Evolutionary conservation across 1,140 invertebrate genomes (phyloP).

Genomic region (Orius laevigatus): DNA sequence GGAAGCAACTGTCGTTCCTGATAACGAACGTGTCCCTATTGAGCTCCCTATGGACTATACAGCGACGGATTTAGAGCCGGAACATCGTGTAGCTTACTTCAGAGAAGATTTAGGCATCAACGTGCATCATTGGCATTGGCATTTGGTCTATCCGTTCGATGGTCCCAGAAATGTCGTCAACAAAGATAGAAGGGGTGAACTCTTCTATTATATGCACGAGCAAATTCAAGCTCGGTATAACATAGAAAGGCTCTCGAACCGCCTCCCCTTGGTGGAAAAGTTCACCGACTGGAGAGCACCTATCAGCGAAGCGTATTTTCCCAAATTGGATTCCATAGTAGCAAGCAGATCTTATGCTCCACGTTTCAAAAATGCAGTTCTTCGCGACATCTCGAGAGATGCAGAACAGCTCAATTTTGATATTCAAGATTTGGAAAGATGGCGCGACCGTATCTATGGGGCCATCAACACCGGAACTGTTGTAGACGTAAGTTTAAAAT

Average conservation of each 20-base stretch:
- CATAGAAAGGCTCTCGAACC: constrained; percentile 44
- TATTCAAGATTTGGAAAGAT: constrained; percentile 50
- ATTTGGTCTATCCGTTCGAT: constrained; percentile 45
- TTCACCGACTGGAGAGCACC: constrained; percentile 41
- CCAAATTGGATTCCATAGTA: constrained; percentile 46
- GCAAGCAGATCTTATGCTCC: constrained; percentile 42
- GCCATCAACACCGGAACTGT: constrained; percentile 53
- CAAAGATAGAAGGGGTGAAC: constrained; percentile 50
- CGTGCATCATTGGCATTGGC: constrained; percentile 58
- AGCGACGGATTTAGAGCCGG: constrained; percentile 24
- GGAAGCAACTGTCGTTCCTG: constrained; percentile 42
- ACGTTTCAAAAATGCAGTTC: constrained; percentile 20
- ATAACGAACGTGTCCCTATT: constrained; percentile 26
- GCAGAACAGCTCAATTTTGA: constrained; percentile 47
- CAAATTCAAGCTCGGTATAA: constrained; percentile 40
- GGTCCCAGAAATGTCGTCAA: constrained; percentile 31
- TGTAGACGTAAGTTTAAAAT: no score
- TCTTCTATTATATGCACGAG: constrained; percentile 59
- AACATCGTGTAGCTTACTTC: constrained; percentile 28
- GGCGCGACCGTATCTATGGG: constrained; percentile 54
- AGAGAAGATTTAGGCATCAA: constrained; percentile 28
- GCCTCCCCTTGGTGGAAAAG: constrained; percentile 34
- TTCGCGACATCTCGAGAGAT: constrained; percentile 41
- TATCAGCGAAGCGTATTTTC: constrained; percentile 49
- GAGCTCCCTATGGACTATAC: constrained; percentile 18